These are phyloP conservation scores for Ophion obscuratus DNA, from an alignment of 2,888 invertebrate genomes.

Conservation along the genomic window DNA sequence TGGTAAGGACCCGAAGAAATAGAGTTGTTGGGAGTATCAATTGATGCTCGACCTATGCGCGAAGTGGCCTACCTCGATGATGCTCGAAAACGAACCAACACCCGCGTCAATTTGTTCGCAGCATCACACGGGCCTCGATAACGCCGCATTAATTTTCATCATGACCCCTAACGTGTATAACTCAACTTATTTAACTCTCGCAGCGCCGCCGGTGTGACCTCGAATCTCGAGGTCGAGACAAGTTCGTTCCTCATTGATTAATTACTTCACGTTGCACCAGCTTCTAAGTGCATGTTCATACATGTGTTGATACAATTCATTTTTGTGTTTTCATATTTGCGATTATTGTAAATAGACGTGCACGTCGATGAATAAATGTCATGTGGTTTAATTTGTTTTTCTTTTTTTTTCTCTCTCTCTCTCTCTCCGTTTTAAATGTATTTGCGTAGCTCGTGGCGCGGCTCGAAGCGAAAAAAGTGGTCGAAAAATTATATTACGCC, in stretches of 20 bases:
- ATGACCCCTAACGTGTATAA: conserved; percentile 31
- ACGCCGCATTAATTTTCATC: conserved; percentile 58
- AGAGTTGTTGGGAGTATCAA: background rate
- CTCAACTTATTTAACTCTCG: conserved; percentile 43
- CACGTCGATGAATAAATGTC: background rate
- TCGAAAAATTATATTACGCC: too few relatives aligned
- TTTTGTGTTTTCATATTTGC: conserved; percentile 7
- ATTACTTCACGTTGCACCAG: conserved; percentile 51
- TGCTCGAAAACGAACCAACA: conserved; percentile 29
- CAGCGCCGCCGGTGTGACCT: conserved; percentile 35
- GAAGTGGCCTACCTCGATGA: background rate
- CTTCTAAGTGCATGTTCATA: conserved; percentile 45
- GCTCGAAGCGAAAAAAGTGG: too few relatives aligned
- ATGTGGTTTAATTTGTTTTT: too few relatives aligned
- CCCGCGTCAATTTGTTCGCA: conserved; percentile 27
- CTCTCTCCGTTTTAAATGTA: too few relatives aligned
- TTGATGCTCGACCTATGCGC: conserved; percentile 33
- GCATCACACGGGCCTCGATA: conserved; percentile 22
- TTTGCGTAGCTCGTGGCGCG: too few relatives aligned
- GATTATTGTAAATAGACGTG: background rate
- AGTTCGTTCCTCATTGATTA: conserved; percentile 56
- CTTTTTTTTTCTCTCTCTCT: too few relatives aligned
- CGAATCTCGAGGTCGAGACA: conserved; percentile 53
- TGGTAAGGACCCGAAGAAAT: background rate
- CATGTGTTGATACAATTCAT: conserved; percentile 10